Base-by-base conservation (phyloP, 2,888 invertebrate genomes). In the Meghimatium bilineatum region DNA sequence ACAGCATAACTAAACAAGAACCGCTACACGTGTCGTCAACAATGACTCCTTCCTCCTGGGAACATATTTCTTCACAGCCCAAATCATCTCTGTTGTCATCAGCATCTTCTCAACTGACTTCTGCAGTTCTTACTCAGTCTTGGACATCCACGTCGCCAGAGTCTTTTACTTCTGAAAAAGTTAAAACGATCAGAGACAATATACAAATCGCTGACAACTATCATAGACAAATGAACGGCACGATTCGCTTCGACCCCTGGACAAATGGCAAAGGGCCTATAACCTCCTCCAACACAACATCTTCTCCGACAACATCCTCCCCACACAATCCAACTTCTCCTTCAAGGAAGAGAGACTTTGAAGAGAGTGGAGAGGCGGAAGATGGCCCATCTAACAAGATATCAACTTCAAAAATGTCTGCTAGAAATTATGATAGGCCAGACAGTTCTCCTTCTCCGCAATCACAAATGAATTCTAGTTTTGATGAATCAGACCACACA, bases 381-480 rank as follows among this genome's bases (percentile, higher is more conserved):
- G 66, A 66, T 38, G 69, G 66, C 12, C 44, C 34, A 67, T 52
- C 52, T 2, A 49, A n/a, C 0, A 56, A 36, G 3, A 69, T 66
- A 14, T 60, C 77, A 36, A 26, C 71, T 26, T 71, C 83, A n/a
- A 66, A 66, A 67, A 67, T 78, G 71, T 60, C 77, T 1, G 69
- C 34, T 20, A 23, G 83, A 14, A 79, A 79, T 66, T 80, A 76
- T 32, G 84, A 84, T 63, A 52, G 60, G 23, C 75, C 85, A 20
- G 84, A 84, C 80, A 63, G 82, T 63, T 80, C 85, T 76, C 79
- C 85, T 34, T 83, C 87, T 44, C 71, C 71, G 75, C 80, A 36
- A 69, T 85, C 84, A 60, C 85, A 69, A 76, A 82, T 76, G 69
- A 86, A 52, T 69, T 85, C 75, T 85, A 87, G 79, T 75, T 80